These are phyloP conservation scores for Patagioenas fasciata DNA, from an alignment of 2,113 vertebrate species.

Conservation along the genomic window DNA sequence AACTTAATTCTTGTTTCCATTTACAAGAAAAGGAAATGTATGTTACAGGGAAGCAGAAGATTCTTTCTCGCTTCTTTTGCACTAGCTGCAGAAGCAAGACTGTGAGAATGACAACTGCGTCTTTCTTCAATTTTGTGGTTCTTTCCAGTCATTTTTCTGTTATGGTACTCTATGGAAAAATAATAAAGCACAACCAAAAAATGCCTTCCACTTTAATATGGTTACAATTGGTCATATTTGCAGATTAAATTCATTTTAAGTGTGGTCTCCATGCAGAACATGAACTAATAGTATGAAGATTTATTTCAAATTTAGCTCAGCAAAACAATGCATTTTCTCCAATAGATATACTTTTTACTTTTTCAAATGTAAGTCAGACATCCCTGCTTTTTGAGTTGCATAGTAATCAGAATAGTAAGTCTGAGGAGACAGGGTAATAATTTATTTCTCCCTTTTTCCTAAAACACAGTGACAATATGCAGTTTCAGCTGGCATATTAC, in stretches of 20 bases:
- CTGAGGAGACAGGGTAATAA: neutral
- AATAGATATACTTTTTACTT: neutral
- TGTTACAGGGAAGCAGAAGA: neutral
- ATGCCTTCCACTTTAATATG: neutral
- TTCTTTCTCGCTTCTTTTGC: neutral
- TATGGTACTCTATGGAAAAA: slow-evolving; percentile 32
- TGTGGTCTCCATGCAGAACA: slow-evolving; percentile 24
- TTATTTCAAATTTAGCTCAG: slow-evolving; percentile 1
- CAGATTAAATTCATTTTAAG: slow-evolving; percentile 29
- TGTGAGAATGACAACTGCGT: neutral
- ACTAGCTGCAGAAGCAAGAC: neutral
- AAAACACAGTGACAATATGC: neutral
- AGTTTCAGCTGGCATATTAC: neutral
- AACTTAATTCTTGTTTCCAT: neutral
- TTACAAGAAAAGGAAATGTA: neutral
- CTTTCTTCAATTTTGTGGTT: neutral
- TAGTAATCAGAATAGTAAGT: neutral
- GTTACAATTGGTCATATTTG: neutral
- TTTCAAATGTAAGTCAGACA: neutral
- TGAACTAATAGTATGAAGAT: neutral
- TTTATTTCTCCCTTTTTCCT: neutral
- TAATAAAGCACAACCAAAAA: neutral
- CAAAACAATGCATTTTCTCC: neutral
- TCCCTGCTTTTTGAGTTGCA: neutral
- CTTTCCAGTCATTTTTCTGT: slow-evolving; percentile 8